These are phyloP conservation scores for Remorina albescens DNA, from an alignment of 2,797 vertebrate species.

Conservation along the genomic window DNA sequence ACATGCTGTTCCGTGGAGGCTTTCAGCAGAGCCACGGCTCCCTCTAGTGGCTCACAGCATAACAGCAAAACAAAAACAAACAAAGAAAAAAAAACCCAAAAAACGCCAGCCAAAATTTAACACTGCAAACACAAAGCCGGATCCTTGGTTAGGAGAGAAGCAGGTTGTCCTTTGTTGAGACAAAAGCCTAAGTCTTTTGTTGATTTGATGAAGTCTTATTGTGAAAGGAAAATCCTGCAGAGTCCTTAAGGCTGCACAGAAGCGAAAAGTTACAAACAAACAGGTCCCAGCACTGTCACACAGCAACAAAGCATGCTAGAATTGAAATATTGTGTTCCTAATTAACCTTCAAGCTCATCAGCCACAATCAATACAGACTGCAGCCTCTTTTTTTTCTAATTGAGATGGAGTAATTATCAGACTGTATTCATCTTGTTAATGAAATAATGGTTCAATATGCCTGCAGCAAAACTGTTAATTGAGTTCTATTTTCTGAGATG, in stretches of 20 bases:
- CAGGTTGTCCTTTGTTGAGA: background rate
- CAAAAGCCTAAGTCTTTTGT: conserved; percentile 19
- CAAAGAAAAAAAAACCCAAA: background rate
- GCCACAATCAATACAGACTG: conserved; percentile 84
- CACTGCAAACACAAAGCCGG: conserved; percentile 11
- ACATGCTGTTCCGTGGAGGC: conserved; percentile 9
- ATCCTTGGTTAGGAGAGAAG: conserved; percentile 17
- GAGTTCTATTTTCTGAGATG: conserved; percentile 83
- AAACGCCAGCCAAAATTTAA: background rate
- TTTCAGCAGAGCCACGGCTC: conserved; percentile 60
- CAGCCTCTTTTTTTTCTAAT: conserved; percentile 78
- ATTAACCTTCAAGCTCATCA: conserved; percentile 88
- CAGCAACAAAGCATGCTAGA: conserved; percentile 55
- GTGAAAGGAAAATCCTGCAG: conserved; percentile 8
- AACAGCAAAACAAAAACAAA: background rate
- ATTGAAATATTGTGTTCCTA: conserved; percentile 79
- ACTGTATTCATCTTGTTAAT: conserved; percentile 85
- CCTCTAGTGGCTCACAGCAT: conserved; percentile 74
- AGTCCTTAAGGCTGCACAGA: conserved; percentile 6
- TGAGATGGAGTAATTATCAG: conserved; percentile 87
- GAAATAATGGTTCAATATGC: conserved; percentile 84
- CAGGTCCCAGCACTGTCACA: conserved; percentile 36
- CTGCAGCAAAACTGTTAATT: conserved; percentile 84
- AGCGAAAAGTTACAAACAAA: conserved; percentile 33
- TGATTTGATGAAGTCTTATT: conserved; percentile 11